Evolutionary conservation across 2,113 vertebrate genomes (phyloP), one percentile per base, ranked within the genome.

Genomic region (Paradoxurus hermaphroditus): DNA sequence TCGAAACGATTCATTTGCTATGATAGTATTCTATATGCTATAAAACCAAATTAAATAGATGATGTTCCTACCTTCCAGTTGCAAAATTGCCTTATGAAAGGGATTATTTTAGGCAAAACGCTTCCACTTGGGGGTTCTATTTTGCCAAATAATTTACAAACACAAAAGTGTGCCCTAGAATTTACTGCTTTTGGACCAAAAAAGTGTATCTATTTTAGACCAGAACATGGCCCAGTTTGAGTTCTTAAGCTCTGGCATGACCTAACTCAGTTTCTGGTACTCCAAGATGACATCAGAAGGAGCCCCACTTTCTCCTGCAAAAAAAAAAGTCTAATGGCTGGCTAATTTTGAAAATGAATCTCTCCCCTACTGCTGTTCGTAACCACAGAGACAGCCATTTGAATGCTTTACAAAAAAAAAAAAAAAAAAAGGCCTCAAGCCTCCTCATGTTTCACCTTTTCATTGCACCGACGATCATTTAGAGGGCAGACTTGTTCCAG

Each of bases 401-500:
- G 86, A 90, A 86, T 91, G 86, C 93, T 97, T 95, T 81, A 97
- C 63, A 85, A 63, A 82, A 62, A 94, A 23, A 86, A n/a, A 16
- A n/a, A n/a, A n/a, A n/a, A 86, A 63, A 79, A 62, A 94, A 23
- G 19, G n/a, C 96, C 94, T 97, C 83, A 31, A 97, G 90, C 91
- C 91, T 98, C 88, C 96, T 98, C 39, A 0, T 90, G 94, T 97
- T 98, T 98, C 98, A 97, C 97, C 98, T 98, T 98, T 98, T 98
- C 98, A 98, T 96, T 98, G 97, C 97, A 62, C 85, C 96, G 98
- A 96, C 63, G 93, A 98, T 99, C 98, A 98, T 97, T 98, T 97
- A 98, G 98, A 96, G 96, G 96, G 98, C 97, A 98, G 94, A 93
- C 98, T 97, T 98, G 98, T 98, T 98, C 98, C 98, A 99, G 99